A percentile compares a stretch with the other conserved stretches of the same genome.
Conservation (phyloP, 2,113 vertebrate species). For the Limanda limanda region DNA sequence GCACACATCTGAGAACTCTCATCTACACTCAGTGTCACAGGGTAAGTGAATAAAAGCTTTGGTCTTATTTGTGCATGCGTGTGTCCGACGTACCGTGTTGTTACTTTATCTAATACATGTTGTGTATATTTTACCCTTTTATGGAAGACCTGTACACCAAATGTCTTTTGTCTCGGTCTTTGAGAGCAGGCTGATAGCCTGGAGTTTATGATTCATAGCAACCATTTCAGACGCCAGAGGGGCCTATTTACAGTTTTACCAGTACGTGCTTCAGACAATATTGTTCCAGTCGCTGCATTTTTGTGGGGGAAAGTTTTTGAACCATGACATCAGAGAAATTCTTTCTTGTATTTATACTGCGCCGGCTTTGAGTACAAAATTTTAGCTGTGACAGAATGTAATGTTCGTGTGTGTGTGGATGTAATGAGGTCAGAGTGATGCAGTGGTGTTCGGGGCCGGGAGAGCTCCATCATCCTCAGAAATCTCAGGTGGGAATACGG, state of each 20-base stretch:
- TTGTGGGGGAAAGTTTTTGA: not conserved
- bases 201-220: slow-evolving; percentile 20
- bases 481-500: slow-evolving; percentile 79
- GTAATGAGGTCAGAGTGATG: slow-evolving; percentile 80
- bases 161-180: slow-evolving; percentile 1
- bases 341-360: not conserved
- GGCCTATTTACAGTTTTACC: slow-evolving; percentile 3
- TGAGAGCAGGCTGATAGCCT: not conserved
- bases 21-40: slow-evolving; percentile 64
- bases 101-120: slow-evolving; percentile 54
- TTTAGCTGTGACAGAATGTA: not conserved
- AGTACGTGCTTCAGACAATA: not conserved
- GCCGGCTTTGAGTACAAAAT: not conserved
- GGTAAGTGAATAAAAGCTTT: slow-evolving; percentile 53
- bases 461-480: slow-evolving; percentile 82
- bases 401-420: slow-evolving; percentile 57
- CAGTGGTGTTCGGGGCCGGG: slow-evolving; percentile 74
- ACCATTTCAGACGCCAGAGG: slow-evolving; percentile 20
- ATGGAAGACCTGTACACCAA: slow-evolving; percentile 2
- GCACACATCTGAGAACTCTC: slow-evolving; percentile 51
- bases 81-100: slow-evolving; percentile 21
- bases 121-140: slow-evolving; percentile 17
- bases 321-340: not conserved
- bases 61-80: not conserved
- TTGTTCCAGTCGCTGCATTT: not conserved